These are phyloP conservation scores for Arnoldichthys spilopterus DNA, from an alignment of 2,797 vertebrate genomes.

Conservation along the genomic window DNA sequence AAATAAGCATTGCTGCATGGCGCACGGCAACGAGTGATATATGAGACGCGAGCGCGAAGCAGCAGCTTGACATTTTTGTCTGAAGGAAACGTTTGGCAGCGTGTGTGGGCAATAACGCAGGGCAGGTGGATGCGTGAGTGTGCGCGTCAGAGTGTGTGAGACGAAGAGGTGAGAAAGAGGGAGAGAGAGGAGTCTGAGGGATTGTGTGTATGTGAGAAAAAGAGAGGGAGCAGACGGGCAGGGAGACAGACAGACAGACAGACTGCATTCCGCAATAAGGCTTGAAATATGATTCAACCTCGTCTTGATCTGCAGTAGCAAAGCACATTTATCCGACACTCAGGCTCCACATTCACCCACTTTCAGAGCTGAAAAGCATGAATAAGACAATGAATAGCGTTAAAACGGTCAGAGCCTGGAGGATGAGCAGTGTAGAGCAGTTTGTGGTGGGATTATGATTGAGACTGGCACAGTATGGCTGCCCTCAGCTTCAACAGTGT, in stretches of 20 bases:
- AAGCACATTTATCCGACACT: too few species aligned
- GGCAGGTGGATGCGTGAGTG: background rate
- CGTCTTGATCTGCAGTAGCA: background rate
- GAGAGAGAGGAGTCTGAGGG: background rate
- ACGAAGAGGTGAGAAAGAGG: background rate
- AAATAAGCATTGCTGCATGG: constrained; percentile 26
- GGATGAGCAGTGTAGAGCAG: background rate
- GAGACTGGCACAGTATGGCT: background rate
- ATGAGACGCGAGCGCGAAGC: constrained; percentile 11
- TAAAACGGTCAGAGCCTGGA: background rate
- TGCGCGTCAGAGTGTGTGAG: background rate
- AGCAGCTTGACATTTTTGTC: constrained; percentile 21
- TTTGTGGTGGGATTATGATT: background rate
- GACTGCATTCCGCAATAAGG: background rate
- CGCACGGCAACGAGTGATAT: constrained; percentile 5
- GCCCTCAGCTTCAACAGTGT: too few species aligned
- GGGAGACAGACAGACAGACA: background rate
- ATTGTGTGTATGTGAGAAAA: background rate
- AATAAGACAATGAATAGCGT: background rate
- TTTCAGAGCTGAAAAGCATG: background rate
- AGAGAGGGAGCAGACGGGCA: background rate
- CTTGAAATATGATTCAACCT: constrained; percentile 1
- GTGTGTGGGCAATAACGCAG: background rate
- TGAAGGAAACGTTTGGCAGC: background rate
- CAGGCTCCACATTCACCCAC: background rate